Evolutionary conservation across 2,797 vertebrate genomes (phyloP).

Genomic region (Cercopithecus mitis): DNA sequence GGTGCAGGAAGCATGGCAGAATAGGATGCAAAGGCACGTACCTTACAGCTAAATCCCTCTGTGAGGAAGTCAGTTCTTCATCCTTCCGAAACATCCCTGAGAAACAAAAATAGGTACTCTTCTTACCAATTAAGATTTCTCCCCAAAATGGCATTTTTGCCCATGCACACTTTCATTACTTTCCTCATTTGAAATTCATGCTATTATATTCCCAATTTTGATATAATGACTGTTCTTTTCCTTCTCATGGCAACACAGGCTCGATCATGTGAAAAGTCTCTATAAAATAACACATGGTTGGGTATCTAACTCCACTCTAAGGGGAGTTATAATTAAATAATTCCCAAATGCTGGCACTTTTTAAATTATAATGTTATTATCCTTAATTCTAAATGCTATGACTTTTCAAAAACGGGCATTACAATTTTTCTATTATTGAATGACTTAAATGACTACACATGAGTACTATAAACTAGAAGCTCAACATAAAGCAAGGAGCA

Average conservation of each 20-base stretch:
- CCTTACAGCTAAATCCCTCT: slow-evolving; percentile 95
- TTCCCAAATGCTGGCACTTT: neutral
- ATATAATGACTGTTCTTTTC: neutral
- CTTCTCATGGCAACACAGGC: neutral
- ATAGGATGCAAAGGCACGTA: slow-evolving; percentile 60
- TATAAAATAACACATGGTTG: neutral
- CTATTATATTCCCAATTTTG: neutral
- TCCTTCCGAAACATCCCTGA: slow-evolving; percentile 94
- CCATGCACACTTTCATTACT: neutral
- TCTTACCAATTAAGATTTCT: neutral
- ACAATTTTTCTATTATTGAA: neutral
- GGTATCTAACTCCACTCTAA: neutral
- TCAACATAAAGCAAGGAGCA: neutral
- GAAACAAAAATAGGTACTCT: slow-evolving; percentile 55
- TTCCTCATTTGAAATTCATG: neutral
- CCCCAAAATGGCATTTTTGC: neutral
- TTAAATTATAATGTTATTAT: neutral
- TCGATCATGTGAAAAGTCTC: neutral
- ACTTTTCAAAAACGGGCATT: neutral
- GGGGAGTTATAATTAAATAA: neutral
- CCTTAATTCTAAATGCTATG: neutral
- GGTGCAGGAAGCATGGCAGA: accelerated
- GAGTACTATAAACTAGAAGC: accelerated
- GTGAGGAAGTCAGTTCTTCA: slow-evolving; percentile 91
- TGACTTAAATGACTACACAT: neutral